Percentiles rank a stretch among this genome's conserved stretches.
These are phyloP conservation scores for Frankliniella intonsa DNA, from an alignment of 2,888 invertebrate species.

Conservation along the genomic window DNA sequence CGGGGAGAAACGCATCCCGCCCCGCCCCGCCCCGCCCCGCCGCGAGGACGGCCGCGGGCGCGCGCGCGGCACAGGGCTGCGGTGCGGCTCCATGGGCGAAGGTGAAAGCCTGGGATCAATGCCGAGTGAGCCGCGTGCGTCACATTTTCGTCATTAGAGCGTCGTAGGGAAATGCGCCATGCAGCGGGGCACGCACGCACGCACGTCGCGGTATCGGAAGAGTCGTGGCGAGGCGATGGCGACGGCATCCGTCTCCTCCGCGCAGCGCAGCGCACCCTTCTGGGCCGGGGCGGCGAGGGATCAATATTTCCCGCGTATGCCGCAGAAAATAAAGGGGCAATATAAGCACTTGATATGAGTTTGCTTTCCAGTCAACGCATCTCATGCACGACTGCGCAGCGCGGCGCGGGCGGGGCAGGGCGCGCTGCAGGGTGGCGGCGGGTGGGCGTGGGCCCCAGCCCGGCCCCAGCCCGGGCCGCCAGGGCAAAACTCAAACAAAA, in stretches of 20 bases:
- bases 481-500: constrained; percentile 18
- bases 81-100: too few relatives aligned
- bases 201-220: too few relatives aligned
- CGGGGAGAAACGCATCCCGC: neutral
- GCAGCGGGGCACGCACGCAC: too few relatives aligned
- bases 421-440: neutral
- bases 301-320: constrained; percentile 24
- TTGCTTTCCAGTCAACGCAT: neutral
- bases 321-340: constrained; percentile 18
- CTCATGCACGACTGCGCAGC: constrained; percentile 1
- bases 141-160: too few relatives aligned
- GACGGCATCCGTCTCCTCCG: neutral
- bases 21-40: neutral
- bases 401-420: neutral
- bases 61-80: too few relatives aligned
- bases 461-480: too few relatives aligned
- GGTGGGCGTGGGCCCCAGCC: neutral
- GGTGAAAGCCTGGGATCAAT: too few relatives aligned
- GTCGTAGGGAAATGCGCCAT: too few relatives aligned
- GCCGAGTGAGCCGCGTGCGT: too few relatives aligned
- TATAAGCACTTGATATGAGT: constrained; percentile 23
- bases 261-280: neutral
- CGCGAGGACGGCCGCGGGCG: too few relatives aligned
- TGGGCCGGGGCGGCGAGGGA: neutral
- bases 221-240: neutral